Base-by-base conservation (phyloP, 2,113 vertebrate genomes). In the Crypturellus undulatus region DNA sequence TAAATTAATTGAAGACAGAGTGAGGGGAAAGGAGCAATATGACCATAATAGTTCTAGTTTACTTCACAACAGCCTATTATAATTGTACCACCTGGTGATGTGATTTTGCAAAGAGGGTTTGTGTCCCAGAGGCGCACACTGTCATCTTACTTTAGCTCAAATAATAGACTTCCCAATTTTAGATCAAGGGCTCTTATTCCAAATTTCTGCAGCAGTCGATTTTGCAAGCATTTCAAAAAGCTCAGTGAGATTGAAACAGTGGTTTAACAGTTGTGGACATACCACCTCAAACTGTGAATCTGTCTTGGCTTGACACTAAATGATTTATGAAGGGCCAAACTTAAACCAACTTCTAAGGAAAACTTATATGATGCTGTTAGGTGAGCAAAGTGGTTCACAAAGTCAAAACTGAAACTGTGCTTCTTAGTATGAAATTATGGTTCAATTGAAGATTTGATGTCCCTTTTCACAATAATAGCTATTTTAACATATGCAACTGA, bases 71-170 rank as follows among this genome's bases (percentile, higher is more conserved):
- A 72, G n/a, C 32, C 21, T 34, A 36, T 49, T 47, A 47, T 16
- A 15, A 32, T 83, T 80, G 5, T 70, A 60, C n/a, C 65, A 62
- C 70, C 69, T 34, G 45, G 25, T 93, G 67, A 51, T 81, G 63
- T 69, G 80, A 91, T 93, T 87, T 86, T 79, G 68, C 36, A 92
- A 87, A 91, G 34, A 52, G 15, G 12, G 26, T 47, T 84, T 10
- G 0, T 40, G 82, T 81, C 52, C 70, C 26, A 38, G 56, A 80
- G 56, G 34, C 51, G 77, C 26, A 79, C 28, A 52, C 5, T 49
- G 30, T 75, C 81, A 79, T 92, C 95, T 86, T 91, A 76, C 54
- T 78, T 24, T n/a, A 64, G 8, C 43, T 87, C 49, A 62, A 91
- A 89, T 69, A 93, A 75, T 62, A 84, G 42, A 34, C 58, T 52